These are phyloP conservation scores for Meganola albula DNA, from an alignment of 2,888 invertebrate species.

Conservation along the genomic window DNA sequence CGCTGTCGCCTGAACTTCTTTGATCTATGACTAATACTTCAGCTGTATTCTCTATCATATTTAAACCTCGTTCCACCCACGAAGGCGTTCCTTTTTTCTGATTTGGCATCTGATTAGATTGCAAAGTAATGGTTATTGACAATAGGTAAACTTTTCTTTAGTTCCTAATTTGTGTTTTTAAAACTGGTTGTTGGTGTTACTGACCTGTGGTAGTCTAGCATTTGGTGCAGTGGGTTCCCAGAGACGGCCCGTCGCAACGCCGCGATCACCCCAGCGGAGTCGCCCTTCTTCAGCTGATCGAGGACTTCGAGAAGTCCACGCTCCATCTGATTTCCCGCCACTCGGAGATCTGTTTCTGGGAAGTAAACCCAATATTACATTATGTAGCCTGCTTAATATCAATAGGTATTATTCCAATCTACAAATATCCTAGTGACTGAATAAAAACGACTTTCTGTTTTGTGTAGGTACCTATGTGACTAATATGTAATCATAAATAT, in stretches of 20 bases:
- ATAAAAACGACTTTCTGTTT: too few species aligned
- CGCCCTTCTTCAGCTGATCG: conserved; percentile 77
- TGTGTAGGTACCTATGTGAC: too few species aligned
- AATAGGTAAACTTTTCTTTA: not conserved
- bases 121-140: conserved; percentile 3
- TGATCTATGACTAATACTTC: conserved; percentile 79
- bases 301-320: conserved; percentile 60
- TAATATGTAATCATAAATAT: too few species aligned
- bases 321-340: conserved; percentile 42
- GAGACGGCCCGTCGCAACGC: conserved; percentile 81
- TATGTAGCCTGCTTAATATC: too few species aligned
- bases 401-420: too few species aligned
- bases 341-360: conserved; percentile 47
- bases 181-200: not conserved
- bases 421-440: too few species aligned
- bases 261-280: conserved; percentile 85
- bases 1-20: conserved; percentile 61
- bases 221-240: conserved; percentile 80
- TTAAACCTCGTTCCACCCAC: conserved; percentile 78
- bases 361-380: too few species aligned
- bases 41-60: conserved; percentile 69
- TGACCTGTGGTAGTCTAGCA: conserved; percentile 68
- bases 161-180: not conserved
- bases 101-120: conserved; percentile 58
- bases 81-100: conserved; percentile 73